Percentiles rank a stretch among this genome's conserved stretches.
phyloP scores from a whole-genome alignment of 2,888 invertebrate genomes.

The Lycaena phlaeas region DNA sequence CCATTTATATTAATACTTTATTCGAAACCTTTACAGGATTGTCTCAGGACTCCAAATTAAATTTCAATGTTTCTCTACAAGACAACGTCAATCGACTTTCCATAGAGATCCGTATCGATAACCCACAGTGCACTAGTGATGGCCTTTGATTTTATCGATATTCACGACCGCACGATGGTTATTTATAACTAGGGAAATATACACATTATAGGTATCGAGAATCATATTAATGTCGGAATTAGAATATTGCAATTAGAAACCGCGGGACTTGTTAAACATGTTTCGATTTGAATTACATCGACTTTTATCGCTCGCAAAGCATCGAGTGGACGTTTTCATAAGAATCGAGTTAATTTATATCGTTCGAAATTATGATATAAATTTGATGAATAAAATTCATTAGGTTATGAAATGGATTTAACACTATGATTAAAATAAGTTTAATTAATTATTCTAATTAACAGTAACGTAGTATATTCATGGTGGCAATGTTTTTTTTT shows the following conservation, averaged over 20 bases:
- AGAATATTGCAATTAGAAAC: conserved; percentile 34
- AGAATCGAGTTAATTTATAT: conserved; percentile 2
- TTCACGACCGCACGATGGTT: conserved; percentile 16
- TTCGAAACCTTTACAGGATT: not conserved
- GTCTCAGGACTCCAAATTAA: conserved; percentile 33
- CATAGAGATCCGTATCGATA: conserved; percentile 59
- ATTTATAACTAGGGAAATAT: conserved; percentile 53
- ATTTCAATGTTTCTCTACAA: conserved; percentile 49
- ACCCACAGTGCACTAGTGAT: conserved; percentile 50
- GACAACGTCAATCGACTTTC: conserved; percentile 28
- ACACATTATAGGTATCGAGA: conserved; percentile 38
- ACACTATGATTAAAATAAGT: too few relatives aligned
- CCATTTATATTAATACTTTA: too few relatives aligned
- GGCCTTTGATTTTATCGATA: conserved; percentile 45
- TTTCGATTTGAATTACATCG: conserved; percentile 4
- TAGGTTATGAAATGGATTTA: too few relatives aligned
- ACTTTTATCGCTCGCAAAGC: conserved; percentile 1
- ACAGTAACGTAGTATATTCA: too few relatives aligned
- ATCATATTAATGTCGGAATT: conserved; percentile 42
- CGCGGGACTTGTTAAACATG: not conserved
- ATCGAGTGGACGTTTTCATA: conserved; percentile 2
- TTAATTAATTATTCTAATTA: too few relatives aligned
- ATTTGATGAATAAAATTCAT: too few relatives aligned
- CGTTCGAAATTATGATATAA: not conserved
- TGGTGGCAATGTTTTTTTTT: too few relatives aligned